Conservation (phyloP, 2,797 vertebrate species). For the Pampus argenteus region DNA sequence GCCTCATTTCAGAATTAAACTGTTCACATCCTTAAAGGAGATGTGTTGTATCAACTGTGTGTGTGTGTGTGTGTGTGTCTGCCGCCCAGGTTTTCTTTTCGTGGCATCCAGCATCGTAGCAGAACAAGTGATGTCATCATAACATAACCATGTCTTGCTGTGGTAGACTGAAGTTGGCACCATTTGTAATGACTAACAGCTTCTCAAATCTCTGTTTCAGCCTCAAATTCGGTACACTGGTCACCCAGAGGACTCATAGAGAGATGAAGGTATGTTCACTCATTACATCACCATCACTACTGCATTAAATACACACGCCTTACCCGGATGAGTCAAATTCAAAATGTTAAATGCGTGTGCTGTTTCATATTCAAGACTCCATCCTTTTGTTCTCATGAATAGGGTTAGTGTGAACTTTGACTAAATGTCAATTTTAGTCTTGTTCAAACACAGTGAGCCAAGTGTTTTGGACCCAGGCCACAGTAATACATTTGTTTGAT, state of each 20-base stretch:
- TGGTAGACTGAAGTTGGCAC: constrained; percentile 64
- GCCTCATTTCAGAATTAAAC: background rate
- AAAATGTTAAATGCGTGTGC: constrained; percentile 10
- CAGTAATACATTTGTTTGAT: constrained; percentile 43
- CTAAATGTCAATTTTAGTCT: constrained; percentile 39
- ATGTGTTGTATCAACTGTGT: constrained; percentile 18
- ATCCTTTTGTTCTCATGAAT: constrained; percentile 31
- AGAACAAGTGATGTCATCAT: constrained; percentile 81
- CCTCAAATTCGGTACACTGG: constrained; percentile 72
- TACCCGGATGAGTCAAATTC: constrained; percentile 7
- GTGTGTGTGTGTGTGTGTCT: constrained; percentile 27
- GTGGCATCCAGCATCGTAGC: constrained; percentile 61
- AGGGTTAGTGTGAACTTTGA: constrained; percentile 22
- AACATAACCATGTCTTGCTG: constrained; percentile 69
- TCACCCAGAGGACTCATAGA: constrained; percentile 78
- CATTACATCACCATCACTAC: background rate
- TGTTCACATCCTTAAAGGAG: background rate
- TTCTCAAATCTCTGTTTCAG: constrained; percentile 67
- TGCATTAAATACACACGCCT: constrained; percentile 17
- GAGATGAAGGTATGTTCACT: constrained; percentile 87
- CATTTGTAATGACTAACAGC: constrained; percentile 58
- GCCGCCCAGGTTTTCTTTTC: constrained; percentile 46
- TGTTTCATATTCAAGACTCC: constrained; percentile 23
- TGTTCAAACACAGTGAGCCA: constrained; percentile 31
- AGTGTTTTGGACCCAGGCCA: constrained; percentile 37